Percentiles rank a stretch among this genome's conserved stretches.
Conservation (phyloP, 2,113 vertebrate species). For the Austrofundulus limnaeus region DNA sequence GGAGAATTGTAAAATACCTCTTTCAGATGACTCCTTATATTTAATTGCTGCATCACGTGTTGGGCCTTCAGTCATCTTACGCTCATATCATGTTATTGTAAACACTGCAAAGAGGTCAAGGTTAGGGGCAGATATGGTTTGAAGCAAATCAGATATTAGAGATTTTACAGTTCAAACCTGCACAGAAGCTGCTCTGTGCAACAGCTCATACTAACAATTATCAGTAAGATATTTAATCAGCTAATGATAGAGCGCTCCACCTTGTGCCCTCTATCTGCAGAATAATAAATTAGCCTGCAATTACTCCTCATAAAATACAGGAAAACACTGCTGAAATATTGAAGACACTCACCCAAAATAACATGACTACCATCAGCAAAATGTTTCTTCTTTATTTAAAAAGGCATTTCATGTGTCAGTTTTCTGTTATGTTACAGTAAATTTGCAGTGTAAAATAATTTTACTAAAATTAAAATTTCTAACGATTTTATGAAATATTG, state of each 20-base stretch:
- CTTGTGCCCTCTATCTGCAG: slow-evolving; percentile 13
- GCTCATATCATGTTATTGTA: neutral
- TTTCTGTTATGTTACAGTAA: too few relatives aligned
- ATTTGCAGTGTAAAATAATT: too few relatives aligned
- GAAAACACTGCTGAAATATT: neutral
- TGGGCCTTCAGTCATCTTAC: neutral
- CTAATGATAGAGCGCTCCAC: neutral
- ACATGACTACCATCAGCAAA: too few relatives aligned
- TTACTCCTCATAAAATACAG: neutral
- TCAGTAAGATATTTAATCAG: slow-evolving; percentile 1
- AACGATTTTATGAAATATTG: too few relatives aligned
- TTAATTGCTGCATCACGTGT: neutral
- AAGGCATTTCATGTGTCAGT: too few relatives aligned
- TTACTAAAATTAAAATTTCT: too few relatives aligned
- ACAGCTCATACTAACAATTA: slow-evolving; percentile 1
- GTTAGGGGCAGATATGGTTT: neutral
- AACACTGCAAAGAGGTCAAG: slow-evolving; percentile 19
- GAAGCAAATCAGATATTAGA: neutral
- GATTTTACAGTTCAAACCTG: slow-evolving; percentile 6
- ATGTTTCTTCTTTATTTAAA: too few relatives aligned
- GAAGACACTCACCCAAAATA: neutral
- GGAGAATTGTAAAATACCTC: slow-evolving; percentile 8
- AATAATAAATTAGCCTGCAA: slow-evolving; percentile 1
- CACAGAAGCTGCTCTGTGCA: slow-evolving; percentile 32
- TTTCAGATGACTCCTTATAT: neutral